phyloP scores from a whole-genome alignment of 1,140 invertebrate species.

The Triops longicaudatus region DNA sequence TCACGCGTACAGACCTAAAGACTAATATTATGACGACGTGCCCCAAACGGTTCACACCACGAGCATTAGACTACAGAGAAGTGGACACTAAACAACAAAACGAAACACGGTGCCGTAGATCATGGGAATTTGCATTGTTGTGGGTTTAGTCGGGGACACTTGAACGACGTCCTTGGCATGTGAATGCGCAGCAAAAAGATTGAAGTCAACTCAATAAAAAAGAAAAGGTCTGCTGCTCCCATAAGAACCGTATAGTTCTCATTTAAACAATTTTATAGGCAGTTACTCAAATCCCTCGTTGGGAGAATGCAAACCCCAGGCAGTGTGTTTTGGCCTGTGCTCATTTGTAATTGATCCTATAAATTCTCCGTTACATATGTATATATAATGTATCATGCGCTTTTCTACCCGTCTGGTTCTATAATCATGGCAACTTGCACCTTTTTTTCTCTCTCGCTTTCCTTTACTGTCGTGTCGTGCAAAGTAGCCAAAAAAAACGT shows the following conservation, averaged over 20 bases:
- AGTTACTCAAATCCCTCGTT: background rate
- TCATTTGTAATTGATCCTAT: background rate
- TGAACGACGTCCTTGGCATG: background rate
- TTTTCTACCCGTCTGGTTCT: background rate
- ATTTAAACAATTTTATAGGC: constrained; percentile 1
- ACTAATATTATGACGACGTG: background rate
- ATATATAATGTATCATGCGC: background rate
- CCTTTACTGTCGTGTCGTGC: background rate
- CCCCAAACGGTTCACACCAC: too few relatives aligned
- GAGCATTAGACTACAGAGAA: too few relatives aligned
- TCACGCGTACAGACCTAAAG: background rate
- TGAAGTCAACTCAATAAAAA: background rate
- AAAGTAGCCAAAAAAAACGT: background rate
- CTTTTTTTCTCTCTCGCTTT: background rate
- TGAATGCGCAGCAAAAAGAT: background rate
- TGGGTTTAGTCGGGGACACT: background rate
- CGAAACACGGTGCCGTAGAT: background rate
- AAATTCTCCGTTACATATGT: background rate
- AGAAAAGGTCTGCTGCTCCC: background rate
- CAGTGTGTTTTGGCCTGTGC: background rate
- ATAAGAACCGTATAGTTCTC: background rate
- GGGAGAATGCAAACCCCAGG: background rate
- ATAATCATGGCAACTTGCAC: background rate
- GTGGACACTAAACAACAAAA: background rate
- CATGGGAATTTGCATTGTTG: background rate